Evolutionary conservation across 2,113 vertebrate genomes (phyloP).

Genomic region (Macrotus californicus): DNA sequence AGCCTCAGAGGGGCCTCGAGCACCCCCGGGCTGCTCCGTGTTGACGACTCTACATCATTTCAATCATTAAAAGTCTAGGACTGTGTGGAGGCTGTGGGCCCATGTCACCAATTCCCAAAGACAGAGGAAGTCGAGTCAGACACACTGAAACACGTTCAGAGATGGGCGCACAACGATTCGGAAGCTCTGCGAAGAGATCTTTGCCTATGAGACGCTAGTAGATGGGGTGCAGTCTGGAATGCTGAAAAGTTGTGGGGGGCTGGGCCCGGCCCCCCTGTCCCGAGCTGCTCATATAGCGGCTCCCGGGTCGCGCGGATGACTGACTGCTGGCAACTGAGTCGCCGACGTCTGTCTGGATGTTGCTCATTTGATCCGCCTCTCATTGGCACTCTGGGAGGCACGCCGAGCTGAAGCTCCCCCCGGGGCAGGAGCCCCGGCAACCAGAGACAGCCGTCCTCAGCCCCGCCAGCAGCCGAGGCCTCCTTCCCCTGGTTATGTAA

Average conservation of each 20-base stretch:
- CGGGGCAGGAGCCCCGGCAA: slow-evolving; percentile 53
- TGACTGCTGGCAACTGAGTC: fast-evolving
- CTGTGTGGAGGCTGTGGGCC: neutral
- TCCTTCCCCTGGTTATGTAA: slow-evolving; percentile 73
- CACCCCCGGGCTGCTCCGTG: neutral
- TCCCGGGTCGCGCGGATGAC: neutral
- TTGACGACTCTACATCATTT: neutral
- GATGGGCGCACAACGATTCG: neutral
- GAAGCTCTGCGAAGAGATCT: neutral
- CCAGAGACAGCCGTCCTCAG: slow-evolving; percentile 49
- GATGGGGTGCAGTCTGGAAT: neutral
- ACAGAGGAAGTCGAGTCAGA: neutral
- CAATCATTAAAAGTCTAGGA: neutral
- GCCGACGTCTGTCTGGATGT: neutral
- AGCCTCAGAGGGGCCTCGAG: fast-evolving
- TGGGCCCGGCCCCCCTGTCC: fast-evolving
- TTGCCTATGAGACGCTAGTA: neutral
- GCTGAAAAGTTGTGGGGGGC: fast-evolving
- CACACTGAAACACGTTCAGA: neutral
- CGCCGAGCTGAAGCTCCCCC: slow-evolving; percentile 42
- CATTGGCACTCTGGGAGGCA: neutral
- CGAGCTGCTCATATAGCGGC: fast-evolving
- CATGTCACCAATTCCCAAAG: neutral
- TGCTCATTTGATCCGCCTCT: slow-evolving; percentile 22
- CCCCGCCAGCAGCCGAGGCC: slow-evolving; percentile 52